Conservation (phyloP, 2,113 vertebrate genomes). For the Callorhinus ursinus region DNA sequence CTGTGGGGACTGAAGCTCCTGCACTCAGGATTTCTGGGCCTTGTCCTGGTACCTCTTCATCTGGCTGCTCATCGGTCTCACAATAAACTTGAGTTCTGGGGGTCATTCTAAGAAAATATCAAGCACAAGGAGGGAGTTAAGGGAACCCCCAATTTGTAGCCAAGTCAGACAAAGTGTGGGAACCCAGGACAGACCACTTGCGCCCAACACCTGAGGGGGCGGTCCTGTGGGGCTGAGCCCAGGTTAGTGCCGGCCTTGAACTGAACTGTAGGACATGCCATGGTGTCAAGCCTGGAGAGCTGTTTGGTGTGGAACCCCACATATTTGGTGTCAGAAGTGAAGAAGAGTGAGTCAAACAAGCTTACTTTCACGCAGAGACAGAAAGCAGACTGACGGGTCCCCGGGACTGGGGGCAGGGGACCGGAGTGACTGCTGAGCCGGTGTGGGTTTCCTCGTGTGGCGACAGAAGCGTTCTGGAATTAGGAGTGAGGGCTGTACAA, state of each 20-base stretch:
- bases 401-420: not conserved
- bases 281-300: not conserved
- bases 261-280: not conserved
- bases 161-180: not conserved
- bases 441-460: not conserved
- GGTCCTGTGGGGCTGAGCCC: too few relatives aligned
- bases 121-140: too few relatives aligned
- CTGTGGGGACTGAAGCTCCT: too few relatives aligned
- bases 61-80: too few relatives aligned
- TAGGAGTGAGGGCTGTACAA: not conserved
- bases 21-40: rapidly evolving
- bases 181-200: not conserved
- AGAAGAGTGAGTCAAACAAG: not conserved
- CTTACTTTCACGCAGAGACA: not conserved
- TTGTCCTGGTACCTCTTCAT: too few relatives aligned
- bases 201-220: too few relatives aligned
- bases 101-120: too few relatives aligned
- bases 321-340: not conserved
- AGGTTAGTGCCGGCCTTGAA: not conserved
- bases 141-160: not conserved
- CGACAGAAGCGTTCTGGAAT: not conserved
- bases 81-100: too few relatives aligned
- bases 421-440: not conserved
- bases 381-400: not conserved
- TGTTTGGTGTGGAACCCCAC: not conserved